Percentiles rank a stretch among this genome's conserved stretches.
Evolutionary conservation across 2,113 vertebrate species (phyloP).

Genomic region (Rostratula benghalensis): DNA sequence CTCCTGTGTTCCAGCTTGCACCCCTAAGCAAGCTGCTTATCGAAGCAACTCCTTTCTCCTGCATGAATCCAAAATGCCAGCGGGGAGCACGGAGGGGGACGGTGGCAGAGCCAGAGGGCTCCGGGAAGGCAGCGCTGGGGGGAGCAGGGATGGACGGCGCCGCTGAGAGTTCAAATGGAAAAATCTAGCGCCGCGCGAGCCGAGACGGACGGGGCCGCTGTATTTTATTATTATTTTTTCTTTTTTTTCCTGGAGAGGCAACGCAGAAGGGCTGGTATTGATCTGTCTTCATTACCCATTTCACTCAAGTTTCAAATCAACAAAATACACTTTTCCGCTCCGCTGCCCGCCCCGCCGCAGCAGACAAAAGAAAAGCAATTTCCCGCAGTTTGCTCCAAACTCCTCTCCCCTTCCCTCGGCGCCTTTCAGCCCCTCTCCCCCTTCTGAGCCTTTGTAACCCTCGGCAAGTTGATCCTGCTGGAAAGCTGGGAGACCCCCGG

Average conservation of each 20-base stretch:
- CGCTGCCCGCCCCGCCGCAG: slow-evolving; percentile 67
- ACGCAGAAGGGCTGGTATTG: slow-evolving; percentile 69
- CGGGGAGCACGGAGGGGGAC: rapidly evolving
- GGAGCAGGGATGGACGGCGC: not conserved
- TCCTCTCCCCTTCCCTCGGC: slow-evolving; percentile 3
- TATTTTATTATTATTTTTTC: not conserved
- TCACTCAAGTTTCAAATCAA: slow-evolving; percentile 88
- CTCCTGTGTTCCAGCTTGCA: no score
- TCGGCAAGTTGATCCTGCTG: not conserved
- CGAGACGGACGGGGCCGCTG: not conserved
- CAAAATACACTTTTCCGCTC: slow-evolving; percentile 86
- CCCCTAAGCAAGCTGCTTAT: no score
- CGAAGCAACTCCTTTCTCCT: not conserved
- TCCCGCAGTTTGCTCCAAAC: slow-evolving; percentile 56
- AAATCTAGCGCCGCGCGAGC: rapidly evolving
- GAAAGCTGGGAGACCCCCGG: not conserved
- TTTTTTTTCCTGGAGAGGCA: not conserved
- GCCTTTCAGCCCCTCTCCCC: slow-evolving; percentile 15
- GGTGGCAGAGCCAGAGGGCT: not conserved
- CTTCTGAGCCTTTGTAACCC: not conserved
- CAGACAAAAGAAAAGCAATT: slow-evolving; percentile 64
- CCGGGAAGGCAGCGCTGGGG: not conserved
- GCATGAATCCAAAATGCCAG: not conserved
- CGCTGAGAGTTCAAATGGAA: not conserved
- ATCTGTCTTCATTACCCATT: slow-evolving; percentile 86